These are phyloP conservation scores for Diachrysia chrysitis DNA, from an alignment of 2,888 invertebrate genomes.

Conservation along the genomic window DNA sequence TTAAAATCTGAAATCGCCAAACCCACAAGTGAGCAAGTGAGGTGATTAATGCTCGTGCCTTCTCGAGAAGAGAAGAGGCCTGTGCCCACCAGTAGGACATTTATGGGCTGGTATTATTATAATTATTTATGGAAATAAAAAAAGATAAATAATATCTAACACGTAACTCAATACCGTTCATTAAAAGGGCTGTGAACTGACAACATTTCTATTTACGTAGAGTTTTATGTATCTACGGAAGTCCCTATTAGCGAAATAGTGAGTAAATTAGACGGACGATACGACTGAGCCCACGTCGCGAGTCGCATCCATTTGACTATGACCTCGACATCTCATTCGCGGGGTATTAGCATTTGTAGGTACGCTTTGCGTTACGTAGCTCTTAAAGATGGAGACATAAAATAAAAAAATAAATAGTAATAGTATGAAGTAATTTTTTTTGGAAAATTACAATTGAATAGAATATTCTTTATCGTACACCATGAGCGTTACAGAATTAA, in stretches of 20 bases:
- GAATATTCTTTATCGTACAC: too few species aligned
- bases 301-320: conserved; percentile 32
- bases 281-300: conserved; percentile 39
- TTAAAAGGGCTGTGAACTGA: conserved; percentile 42
- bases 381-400: background rate
- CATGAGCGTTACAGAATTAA: too few species aligned
- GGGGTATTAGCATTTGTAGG: conserved; percentile 17
- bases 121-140: too few species aligned
- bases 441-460: too few species aligned
- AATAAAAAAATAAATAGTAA: too few species aligned
- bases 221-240: conserved; percentile 46
- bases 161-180: background rate
- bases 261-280: conserved; percentile 46
- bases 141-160: background rate
- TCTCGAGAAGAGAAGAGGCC: too few species aligned
- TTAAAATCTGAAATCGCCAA: too few species aligned
- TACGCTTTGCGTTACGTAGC: background rate
- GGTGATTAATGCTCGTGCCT: too few species aligned
- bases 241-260: conserved; percentile 52
- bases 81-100: too few species aligned
- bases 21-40: too few species aligned
- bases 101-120: too few species aligned
- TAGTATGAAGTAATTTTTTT: too few species aligned
- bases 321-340: conserved; percentile 55
- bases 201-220: conserved; percentile 37